Base-by-base conservation (phyloP, 2,113 vertebrate species). In the Scartelaos histophorus region DNA sequence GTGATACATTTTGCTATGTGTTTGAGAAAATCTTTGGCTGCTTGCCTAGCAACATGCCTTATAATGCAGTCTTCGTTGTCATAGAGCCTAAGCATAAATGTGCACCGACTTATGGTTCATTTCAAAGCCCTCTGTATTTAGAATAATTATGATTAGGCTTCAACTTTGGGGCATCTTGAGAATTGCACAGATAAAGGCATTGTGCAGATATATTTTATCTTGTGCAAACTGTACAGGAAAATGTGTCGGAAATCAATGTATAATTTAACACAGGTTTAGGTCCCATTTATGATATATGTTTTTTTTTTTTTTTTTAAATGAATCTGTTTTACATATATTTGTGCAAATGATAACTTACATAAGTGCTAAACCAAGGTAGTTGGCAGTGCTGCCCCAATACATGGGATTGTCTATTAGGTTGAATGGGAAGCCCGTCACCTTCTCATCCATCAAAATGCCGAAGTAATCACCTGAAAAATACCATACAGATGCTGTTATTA, bases 341-440 rank as follows among this genome's bases (percentile, higher is more conserved):
- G n/a, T 54, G 17, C 51, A 45, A 66, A 21, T 46, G 24, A 47
- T 71, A 29, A 97, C 97, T 97, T 92, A 99, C 98, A 97, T 91
- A 69, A 99, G 56, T 21, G 96, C 95, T 91, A 96, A 94, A 75
- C 98, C 97, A n/a, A 99, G 92, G 93, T 98, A 98, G 89, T 94
- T 86, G 22, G 92, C 93, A 0, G 96, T 97, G 89, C 96, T 98
- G 66, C 97, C 98, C 97, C 96, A 99, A 87, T 99, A 99, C 98
- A 99, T 99, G 4, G 98, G 98, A 57, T 99, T 97, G 38, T 98
- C 97, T 73, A 92, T 80, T 58, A 98, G 0, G 1, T 43, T 97
- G 91, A 99, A 99, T 0, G 98, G 98, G 79, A 99, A 99, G 1
- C 90, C 86, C 3, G 94, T 96, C 88, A 97, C 94, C 81, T 96